Conservation (phyloP, 2,113 vertebrate species). For the Corythaeola cristata region DNA sequence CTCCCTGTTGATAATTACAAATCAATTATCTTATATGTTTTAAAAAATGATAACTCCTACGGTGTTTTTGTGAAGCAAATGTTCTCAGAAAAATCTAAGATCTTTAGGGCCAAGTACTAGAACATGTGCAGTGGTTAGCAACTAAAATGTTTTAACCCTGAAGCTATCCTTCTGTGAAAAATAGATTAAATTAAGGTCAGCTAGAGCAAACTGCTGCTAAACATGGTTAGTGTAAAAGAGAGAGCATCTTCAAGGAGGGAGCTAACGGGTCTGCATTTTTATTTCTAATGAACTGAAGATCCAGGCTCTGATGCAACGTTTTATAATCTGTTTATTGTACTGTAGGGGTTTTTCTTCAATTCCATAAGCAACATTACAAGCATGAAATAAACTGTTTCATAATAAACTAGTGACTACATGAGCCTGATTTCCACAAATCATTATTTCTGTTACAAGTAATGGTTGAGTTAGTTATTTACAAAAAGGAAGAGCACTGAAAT, state of each 20-base stretch:
- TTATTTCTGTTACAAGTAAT: not conserved
- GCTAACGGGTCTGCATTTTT: conserved; percentile 27
- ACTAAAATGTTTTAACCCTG: conserved; percentile 37
- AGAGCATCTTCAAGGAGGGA: conserved; percentile 28
- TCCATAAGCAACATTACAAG: not conserved
- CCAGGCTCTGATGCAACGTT: not conserved
- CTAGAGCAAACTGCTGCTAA: conserved; percentile 54
- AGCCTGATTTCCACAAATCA: not conserved
- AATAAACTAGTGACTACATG: not conserved
- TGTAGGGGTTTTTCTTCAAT: not conserved
- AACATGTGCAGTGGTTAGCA: conserved; percentile 33
- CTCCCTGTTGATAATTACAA: conserved; percentile 71
- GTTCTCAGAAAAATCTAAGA: not conserved
- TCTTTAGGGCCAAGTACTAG: conserved; percentile 13
- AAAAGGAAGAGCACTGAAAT: not conserved
- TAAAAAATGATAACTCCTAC: conserved; percentile 46
- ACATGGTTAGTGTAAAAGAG: conserved; percentile 16
- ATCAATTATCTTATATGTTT: conserved; percentile 73
- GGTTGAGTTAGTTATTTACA: not conserved
- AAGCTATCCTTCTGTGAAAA: conserved; percentile 55
- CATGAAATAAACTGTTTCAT: not conserved
- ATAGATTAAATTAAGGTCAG: conserved; percentile 64
- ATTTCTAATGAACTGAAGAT: conserved; percentile 28
- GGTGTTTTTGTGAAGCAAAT: not conserved
- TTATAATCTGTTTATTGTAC: conserved; percentile 5